phyloP scores from a whole-genome alignment of 1,140 invertebrate genomes.

The Pogonomyrmex californicus region DNA sequence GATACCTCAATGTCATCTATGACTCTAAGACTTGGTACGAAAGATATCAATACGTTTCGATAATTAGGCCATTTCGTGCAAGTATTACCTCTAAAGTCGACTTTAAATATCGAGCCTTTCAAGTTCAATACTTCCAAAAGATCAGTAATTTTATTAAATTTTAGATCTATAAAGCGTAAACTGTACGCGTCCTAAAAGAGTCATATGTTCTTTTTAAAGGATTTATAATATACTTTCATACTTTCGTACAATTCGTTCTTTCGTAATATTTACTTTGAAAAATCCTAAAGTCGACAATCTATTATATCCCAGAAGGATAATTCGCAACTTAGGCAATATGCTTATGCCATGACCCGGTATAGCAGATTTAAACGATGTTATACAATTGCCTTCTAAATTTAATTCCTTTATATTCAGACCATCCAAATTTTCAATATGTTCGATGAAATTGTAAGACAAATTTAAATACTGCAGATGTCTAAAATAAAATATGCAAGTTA shows the following conservation, averaged over 20 bases:
- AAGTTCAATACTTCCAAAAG: conserved; percentile 76
- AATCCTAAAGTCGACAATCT: conserved; percentile 75
- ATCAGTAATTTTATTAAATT: conserved; percentile 79
- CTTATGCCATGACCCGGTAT: conserved; percentile 54
- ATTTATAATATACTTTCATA: neutral
- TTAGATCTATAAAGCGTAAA: conserved; percentile 77
- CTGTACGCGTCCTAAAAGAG: conserved; percentile 70
- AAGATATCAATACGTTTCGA: conserved; percentile 76
- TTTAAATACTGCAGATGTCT: conserved; percentile 79
- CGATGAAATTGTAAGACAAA: conserved; percentile 78
- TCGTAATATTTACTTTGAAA: conserved; percentile 68
- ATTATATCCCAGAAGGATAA: conserved; percentile 74
- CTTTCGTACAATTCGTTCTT: neutral
- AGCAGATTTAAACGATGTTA: conserved; percentile 72
- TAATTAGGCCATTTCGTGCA: conserved; percentile 82
- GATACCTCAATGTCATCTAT: conserved; percentile 76
- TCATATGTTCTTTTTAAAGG: neutral
- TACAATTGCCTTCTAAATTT: conserved; percentile 79
- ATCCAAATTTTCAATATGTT: conserved; percentile 78
- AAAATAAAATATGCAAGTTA: conserved; percentile 5
- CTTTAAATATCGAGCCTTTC: conserved; percentile 72
- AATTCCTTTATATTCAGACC: conserved; percentile 77
- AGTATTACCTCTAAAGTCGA: conserved; percentile 78
- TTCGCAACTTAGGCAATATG: conserved; percentile 68
- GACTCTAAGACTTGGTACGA: conserved; percentile 74